phyloP scores from a whole-genome alignment of 2,888 invertebrate species.

The Phytoseiulus persimilis region DNA sequence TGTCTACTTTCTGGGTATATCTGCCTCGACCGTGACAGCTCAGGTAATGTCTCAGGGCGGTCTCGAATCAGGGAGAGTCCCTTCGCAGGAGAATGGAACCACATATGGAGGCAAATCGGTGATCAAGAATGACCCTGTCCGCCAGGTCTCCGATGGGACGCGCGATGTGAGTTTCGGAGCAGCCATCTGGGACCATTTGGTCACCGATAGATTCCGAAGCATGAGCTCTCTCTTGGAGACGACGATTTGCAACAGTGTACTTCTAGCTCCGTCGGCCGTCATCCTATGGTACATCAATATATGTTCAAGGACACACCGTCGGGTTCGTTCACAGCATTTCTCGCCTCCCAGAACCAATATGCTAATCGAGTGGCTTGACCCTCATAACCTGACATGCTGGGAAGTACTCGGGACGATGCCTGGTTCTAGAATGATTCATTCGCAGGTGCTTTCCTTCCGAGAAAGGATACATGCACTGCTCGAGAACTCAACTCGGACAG shows the following conservation, averaged over 20 bases:
- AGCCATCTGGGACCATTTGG: not conserved
- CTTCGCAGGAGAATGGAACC: no score
- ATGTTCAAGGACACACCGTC: not conserved
- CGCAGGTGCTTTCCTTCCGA: not conserved
- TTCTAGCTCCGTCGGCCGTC: not conserved
- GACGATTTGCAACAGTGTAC: not conserved
- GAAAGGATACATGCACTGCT: not conserved
- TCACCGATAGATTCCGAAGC: not conserved
- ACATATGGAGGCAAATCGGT: no score
- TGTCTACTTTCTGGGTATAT: not conserved
- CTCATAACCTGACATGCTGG: no score
- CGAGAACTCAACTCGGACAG: not conserved
- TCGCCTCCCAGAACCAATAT: not conserved
- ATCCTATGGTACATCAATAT: conserved; percentile 6
- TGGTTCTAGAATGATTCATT: not conserved
- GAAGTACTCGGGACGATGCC: no score
- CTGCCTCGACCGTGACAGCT: not conserved
- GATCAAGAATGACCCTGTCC: not conserved
- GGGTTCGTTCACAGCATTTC: not conserved
- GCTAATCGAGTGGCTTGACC: no score
- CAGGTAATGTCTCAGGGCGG: not conserved
- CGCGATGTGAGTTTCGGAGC: not conserved
- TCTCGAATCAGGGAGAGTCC: no score
- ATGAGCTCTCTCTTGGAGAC: not conserved
- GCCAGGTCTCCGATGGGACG: not conserved